Evolutionary conservation across 2,113 vertebrate genomes (phyloP).

Genomic region (Rissa tridactyla): DNA sequence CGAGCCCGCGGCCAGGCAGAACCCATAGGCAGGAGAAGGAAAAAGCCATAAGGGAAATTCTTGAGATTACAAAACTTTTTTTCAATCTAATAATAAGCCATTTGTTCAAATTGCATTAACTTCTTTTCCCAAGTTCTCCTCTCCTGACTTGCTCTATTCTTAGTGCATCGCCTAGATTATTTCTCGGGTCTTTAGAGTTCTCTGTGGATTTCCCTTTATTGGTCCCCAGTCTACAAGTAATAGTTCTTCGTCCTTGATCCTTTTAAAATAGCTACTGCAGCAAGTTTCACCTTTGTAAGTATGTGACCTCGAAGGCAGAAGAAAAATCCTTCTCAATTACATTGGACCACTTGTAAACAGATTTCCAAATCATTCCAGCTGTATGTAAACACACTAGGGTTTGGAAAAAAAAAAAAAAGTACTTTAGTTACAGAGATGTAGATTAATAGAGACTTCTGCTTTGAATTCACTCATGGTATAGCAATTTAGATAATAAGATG

Average conservation of each 20-base stretch:
- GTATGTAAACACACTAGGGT: not conserved
- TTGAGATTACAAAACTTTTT: not conserved
- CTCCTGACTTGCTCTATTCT: not conserved
- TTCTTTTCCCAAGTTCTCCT: not conserved
- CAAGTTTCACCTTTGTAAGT: not conserved
- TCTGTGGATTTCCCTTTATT: not conserved
- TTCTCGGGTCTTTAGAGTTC: not conserved
- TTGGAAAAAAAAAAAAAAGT: not conserved
- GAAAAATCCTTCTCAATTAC: not conserved
- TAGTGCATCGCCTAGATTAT: not conserved
- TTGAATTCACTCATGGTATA: not conserved
- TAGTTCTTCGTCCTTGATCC: not conserved
- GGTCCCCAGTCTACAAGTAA: not conserved
- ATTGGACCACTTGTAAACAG: not conserved
- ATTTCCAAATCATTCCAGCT: not conserved
- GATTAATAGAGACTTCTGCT: not conserved
- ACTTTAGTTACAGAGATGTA: not conserved
- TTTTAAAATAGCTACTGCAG: not conserved
- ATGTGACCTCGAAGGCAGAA: not conserved
- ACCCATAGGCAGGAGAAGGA: rapidly evolving
- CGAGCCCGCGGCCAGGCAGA: rapidly evolving
- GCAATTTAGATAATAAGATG: not conserved
- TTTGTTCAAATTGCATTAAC: not conserved
- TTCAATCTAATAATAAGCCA: not conserved
- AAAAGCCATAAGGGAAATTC: not conserved